phyloP scores from a whole-genome alignment of 2,888 invertebrate genomes.

The Onthophagus sagittarius region DNA sequence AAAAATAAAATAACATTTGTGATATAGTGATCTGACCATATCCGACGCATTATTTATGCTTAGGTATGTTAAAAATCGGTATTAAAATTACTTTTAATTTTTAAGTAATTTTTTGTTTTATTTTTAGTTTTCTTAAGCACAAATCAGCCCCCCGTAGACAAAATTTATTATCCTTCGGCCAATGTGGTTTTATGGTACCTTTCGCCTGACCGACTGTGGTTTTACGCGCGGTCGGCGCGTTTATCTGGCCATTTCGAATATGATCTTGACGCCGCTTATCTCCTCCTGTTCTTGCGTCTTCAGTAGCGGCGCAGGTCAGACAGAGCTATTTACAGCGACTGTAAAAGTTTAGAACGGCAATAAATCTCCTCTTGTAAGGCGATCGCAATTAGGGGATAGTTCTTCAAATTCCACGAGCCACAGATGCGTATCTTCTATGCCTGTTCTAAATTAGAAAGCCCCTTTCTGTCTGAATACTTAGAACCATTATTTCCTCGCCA shows the following conservation, averaged over 20 bases:
- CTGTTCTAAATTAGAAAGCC: slow-evolving; percentile 7
- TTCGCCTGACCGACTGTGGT: neutral
- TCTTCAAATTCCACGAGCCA: slow-evolving; percentile 5
- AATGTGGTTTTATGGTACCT: slow-evolving; percentile 3
- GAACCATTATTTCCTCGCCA: neutral
- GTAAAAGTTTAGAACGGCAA: slow-evolving; percentile 10
- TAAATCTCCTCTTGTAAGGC: slow-evolving; percentile 10
- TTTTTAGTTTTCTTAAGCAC: neutral
- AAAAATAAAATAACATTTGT: no score
- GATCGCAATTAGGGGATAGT: slow-evolving; percentile 11
- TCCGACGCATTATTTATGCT: no score
- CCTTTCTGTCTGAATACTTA: neutral
- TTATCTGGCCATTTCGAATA: slow-evolving; percentile 9
- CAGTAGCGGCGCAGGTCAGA: slow-evolving; percentile 10
- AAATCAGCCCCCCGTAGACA: slow-evolving; percentile 13
- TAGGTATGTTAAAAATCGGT: no score
- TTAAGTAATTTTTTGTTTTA: no score
- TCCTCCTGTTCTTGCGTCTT: neutral
- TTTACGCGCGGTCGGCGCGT: slow-evolving; percentile 4
- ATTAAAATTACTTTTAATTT: no score
- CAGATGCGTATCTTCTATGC: slow-evolving; percentile 7
- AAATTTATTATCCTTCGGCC: slow-evolving; percentile 19
- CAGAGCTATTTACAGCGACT: slow-evolving; percentile 10
- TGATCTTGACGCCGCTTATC: slow-evolving; percentile 12
- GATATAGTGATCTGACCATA: no score